A percentile compares a stretch with the other conserved stretches of the same genome.
Conservation (phyloP, 2,113 vertebrate genomes). For the Trogon surrucura region DNA sequence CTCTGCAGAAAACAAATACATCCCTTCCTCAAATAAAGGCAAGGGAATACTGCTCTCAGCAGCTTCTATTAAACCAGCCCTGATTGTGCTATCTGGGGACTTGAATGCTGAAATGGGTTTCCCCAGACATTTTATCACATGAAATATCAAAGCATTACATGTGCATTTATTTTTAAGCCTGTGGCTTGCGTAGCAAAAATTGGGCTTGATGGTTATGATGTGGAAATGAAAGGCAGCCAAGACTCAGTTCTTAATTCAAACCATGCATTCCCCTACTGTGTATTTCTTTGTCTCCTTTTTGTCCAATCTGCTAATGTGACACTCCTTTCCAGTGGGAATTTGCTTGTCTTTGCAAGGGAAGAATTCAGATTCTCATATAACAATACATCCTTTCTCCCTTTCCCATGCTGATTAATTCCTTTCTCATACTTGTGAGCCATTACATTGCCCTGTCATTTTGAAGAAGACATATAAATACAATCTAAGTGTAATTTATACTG, state of each 20-base stretch:
- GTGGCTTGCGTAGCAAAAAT: constrained; percentile 7
- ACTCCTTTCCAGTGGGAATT: constrained; percentile 55
- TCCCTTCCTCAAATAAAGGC: not conserved
- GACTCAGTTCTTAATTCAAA: constrained; percentile 55
- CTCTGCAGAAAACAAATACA: constrained; percentile 18
- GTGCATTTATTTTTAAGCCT: constrained; percentile 40
- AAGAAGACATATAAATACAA: not conserved
- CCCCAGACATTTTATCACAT: constrained; percentile 16
- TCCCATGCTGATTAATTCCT: constrained; percentile 21
- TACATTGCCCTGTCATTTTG: not conserved
- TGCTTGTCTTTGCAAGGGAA: constrained; percentile 20
- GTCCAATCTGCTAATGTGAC: constrained; percentile 48
- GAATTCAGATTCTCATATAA: constrained; percentile 12
- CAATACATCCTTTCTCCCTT: constrained; percentile 7
- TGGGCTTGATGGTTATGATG: not conserved
- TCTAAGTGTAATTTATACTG: not conserved
- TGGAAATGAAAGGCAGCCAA: constrained; percentile 46
- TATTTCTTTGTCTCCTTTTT: constrained; percentile 19
- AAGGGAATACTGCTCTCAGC: not conserved
- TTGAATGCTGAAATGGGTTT: not conserved
- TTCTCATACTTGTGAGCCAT: not conserved
- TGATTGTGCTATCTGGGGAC: not conserved
- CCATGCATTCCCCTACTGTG: constrained; percentile 14
- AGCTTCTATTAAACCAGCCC: not conserved
- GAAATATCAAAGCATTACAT: constrained; percentile 49